Conservation (phyloP, 2,888 invertebrate genomes). For the Allophyes oxyacanthae region DNA sequence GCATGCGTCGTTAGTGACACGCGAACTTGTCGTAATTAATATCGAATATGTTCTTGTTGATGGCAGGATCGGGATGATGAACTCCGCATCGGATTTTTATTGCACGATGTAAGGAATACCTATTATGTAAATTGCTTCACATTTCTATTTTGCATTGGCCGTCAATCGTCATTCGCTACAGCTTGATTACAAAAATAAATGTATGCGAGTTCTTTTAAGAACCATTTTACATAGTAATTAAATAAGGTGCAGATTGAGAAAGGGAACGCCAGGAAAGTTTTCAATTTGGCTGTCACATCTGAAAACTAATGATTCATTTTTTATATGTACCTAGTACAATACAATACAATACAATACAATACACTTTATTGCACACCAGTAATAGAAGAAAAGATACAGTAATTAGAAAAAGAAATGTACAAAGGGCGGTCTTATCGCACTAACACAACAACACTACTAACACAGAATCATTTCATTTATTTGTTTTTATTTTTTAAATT, state of each 20-base stretch:
- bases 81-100: slow-evolving; percentile 42
- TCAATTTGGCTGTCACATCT: not conserved
- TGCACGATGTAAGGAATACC: slow-evolving; percentile 43
- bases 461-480: no score
- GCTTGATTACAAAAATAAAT: slow-evolving; percentile 7
- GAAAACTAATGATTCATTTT: not conserved
- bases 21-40: slow-evolving; percentile 68
- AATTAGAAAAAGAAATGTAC: no score
- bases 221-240: not conserved
- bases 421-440: no score
- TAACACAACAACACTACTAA: no score
- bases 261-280: no score
- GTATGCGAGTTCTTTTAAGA: slow-evolving; percentile 8
- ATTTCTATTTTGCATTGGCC: slow-evolving; percentile 19
- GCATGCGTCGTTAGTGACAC: slow-evolving; percentile 68
- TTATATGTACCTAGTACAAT: no score
- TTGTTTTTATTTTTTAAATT: no score
- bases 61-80: slow-evolving; percentile 55
- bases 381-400: no score
- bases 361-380: no score
- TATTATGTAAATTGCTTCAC: slow-evolving; percentile 37
- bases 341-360: no score
- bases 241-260: no score
- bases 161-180: no score
- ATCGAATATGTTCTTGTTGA: slow-evolving; percentile 45